Base-by-base conservation (phyloP, 2,113 vertebrate genomes). In the Serilophus lunatus region DNA sequence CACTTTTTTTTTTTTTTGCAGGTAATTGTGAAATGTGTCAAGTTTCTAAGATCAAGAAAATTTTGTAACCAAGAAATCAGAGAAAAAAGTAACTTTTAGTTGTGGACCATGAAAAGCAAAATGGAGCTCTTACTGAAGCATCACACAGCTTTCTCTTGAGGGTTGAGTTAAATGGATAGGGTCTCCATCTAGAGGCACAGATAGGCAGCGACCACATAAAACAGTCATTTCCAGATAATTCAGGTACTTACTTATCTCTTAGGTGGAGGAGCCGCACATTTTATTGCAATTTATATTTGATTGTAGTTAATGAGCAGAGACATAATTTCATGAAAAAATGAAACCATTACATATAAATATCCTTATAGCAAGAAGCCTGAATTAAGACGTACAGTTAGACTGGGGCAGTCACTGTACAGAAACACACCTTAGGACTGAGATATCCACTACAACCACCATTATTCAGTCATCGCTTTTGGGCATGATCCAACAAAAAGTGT, bases 111-210 rank as follows among this genome's bases (percentile, higher is more conserved):
- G 33, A 91, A 86, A 76, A 42, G 7, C 45, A 89, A 90, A 94
- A 81, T 59, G 76, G 80, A 72, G 12, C 13, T 79, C 8, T 35
- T 64, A 40, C 5, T 75, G 53, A 71, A 87, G 10, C 13, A 79
- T 60, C 9, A 22, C 33, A 69, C 18, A 35, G 28, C 26, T 88
- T 56, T 72, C 63, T 76, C 64, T 28, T 24, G 71, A 80, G 36
- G 12, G 3, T 18, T 92, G 50, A 59, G 76, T 92, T 94, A 83
- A 96, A 95, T 64, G 92, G 94, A 44, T 81, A 88, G 88, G 76
- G 77, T 94, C 95, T 93, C 94, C 94, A 95, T 88, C 96, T 97
- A 95, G 96, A 94, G 95, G 95, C 80, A 77, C 24, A 92, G 40
- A 90, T 78, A 61, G 51, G 94, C 61, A 94, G 56, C 60, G 92